These are phyloP conservation scores for Pelodytes ibericus DNA, from an alignment of 2,797 vertebrate species.

Conservation along the genomic window DNA sequence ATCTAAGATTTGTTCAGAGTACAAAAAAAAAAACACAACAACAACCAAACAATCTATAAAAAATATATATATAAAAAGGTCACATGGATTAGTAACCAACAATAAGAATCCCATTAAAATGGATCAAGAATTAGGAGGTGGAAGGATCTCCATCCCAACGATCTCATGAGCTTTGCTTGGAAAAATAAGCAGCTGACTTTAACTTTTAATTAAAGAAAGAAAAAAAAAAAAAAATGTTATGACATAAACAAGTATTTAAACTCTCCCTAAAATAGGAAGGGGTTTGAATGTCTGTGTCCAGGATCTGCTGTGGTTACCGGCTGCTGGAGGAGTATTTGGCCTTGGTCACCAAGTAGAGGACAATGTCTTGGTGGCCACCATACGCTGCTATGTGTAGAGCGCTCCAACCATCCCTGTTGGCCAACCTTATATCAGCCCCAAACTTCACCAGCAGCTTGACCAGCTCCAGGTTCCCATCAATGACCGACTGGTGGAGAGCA, in stretches of 20 bases:
- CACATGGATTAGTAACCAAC: slow-evolving; percentile 31
- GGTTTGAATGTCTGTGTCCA: slow-evolving; percentile 44
- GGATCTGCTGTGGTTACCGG: slow-evolving; percentile 69
- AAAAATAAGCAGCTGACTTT: slow-evolving; percentile 59
- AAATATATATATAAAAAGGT: not conserved
- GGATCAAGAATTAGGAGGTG: not conserved
- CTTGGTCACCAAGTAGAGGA: slow-evolving; percentile 98
- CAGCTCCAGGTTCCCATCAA: slow-evolving; percentile 96
- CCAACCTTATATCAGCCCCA: slow-evolving; percentile 93
- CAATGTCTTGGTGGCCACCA: slow-evolving; percentile 98
- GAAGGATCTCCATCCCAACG: not conserved
- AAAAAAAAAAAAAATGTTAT: too few relatives aligned
- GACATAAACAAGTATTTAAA: slow-evolving; percentile 18
- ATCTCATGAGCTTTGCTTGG: slow-evolving; percentile 19
- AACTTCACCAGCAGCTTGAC: slow-evolving; percentile 98
- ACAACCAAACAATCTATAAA: too few relatives aligned
- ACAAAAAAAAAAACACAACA: not conserved
- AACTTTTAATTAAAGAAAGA: too few relatives aligned
- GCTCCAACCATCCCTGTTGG: slow-evolving; percentile 98
- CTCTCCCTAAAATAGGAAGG: slow-evolving; percentile 44
- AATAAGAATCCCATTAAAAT: slow-evolving; percentile 23
- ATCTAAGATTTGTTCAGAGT: slow-evolving; percentile 9
- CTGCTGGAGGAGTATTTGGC: slow-evolving; percentile 93
- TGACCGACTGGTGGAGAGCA: slow-evolving; percentile 95
- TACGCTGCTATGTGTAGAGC: slow-evolving; percentile 98